Base-by-base conservation (phyloP, 1,140 invertebrate species). In the Drosophila baimaii region DNA sequence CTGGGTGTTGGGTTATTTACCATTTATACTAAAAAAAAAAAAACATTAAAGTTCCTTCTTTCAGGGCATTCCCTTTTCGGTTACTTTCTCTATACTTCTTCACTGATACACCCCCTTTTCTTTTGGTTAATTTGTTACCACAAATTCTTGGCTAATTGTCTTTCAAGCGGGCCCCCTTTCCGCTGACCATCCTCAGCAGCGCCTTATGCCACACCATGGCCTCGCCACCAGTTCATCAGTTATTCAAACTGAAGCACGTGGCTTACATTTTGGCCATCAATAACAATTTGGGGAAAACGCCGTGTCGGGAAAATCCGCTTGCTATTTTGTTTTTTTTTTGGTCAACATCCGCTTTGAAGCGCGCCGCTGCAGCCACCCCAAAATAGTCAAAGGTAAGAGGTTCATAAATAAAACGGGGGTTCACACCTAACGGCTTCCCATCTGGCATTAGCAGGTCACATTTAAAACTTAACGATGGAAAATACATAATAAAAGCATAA, bases 211-310 rank as follows among this genome's bases (percentile, higher is more conserved):
- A n/a, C n/a, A n/a, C n/a, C n/a, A n/a, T n/a, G n/a, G n/a, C n/a
- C n/a, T n/a, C n/a, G n/a, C n/a, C 37, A 25, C 5, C 17, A 54
- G 29, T 25, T 31, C 15, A 47, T 56, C 35, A 44, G 55, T 72
- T 72, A 63, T 77, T 63, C 43, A n/a, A n/a, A 65, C 27, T 33
- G 10, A 13, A 56, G 77, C 81, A 81, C 78, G 47, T 63, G 81
- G 81, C 43, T 66, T 33, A 44, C 41, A 6, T 69, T 76, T 35
- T 21, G 29, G 77, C 81, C 43, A 84, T 83, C 81, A 65, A 83
- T 84, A 68, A 64, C 31, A 49, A 55, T 71, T 77, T 68, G 46
- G 39, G 62, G 54, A 41, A 56, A 63, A 56, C 13, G 47, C 55
- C 78, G 46, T 47, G 25, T 29, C 33, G 33, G 64, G 44, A 41